These are phyloP conservation scores for Pantherophis guttatus DNA, from an alignment of 2,113 vertebrate species.

Conservation along the genomic window DNA sequence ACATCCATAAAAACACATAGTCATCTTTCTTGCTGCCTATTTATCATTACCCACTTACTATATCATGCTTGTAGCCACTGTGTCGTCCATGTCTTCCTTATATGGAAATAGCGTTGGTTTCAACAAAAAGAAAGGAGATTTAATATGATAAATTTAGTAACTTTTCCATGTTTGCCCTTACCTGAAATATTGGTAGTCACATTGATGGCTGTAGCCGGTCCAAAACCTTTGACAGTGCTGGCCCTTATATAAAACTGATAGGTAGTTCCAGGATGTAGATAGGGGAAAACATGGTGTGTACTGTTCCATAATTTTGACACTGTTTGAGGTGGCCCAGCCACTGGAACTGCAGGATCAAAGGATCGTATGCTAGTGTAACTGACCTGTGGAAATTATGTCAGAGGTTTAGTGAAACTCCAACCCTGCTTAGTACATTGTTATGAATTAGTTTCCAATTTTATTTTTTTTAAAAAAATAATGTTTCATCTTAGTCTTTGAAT, in stretches of 20 bases:
- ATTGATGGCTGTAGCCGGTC: constrained; percentile 86
- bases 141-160: background rate
- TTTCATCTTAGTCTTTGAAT: background rate
- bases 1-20: background rate
- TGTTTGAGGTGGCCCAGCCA: constrained; percentile 84
- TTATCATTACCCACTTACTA: background rate
- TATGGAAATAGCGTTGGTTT: background rate
- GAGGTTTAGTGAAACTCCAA: background rate
- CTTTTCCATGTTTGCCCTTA: constrained; percentile 48
- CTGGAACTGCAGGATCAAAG: constrained; percentile 90
- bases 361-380: constrained; percentile 90
- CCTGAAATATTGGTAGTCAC: constrained; percentile 98
- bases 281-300: constrained; percentile 87
- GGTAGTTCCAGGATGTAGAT: constrained; percentile 92
- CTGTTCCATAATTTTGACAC: constrained; percentile 91
- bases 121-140: background rate
- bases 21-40: background rate
- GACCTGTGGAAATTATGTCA: constrained; percentile 73
- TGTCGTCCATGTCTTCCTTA: background rate
- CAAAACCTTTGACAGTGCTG: constrained; percentile 93
- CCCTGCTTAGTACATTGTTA: no score
- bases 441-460: background rate
- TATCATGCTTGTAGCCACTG: background rate
- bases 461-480: background rate
- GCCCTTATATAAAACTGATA: constrained; percentile 94